Evolutionary conservation across 2,888 invertebrate genomes (phyloP).

Genomic region (Acleris holmiana): DNA sequence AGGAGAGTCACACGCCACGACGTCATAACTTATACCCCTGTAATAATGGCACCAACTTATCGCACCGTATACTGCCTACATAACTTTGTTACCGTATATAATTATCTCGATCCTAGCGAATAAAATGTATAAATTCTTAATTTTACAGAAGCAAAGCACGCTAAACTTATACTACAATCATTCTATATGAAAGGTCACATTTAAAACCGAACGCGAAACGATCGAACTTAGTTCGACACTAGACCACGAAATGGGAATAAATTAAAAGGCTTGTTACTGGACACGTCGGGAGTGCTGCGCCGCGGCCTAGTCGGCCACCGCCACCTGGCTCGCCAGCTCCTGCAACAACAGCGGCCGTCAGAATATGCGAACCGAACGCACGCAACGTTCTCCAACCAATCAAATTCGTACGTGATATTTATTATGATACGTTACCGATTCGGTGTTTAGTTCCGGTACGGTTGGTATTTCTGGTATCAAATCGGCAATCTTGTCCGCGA

Average conservation of each 20-base stretch:
- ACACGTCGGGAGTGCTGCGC: slow-evolving; percentile 49
- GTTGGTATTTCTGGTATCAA: slow-evolving; percentile 74
- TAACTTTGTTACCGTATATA: slow-evolving; percentile 81
- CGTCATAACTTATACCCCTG: slow-evolving; percentile 79
- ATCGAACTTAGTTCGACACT: slow-evolving; percentile 79
- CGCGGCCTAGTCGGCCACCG: slow-evolving; percentile 62
- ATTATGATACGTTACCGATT: slow-evolving; percentile 60
- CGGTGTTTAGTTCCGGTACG: slow-evolving; percentile 72
- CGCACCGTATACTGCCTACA: slow-evolving; percentile 84
- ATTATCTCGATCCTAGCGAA: slow-evolving; percentile 79
- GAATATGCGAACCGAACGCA: too few relatives aligned
- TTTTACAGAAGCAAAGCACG: slow-evolving; percentile 83
- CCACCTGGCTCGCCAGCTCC: slow-evolving; percentile 67
- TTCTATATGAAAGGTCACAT: slow-evolving; percentile 74
- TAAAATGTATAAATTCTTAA: slow-evolving; percentile 82
- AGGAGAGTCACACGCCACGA: slow-evolving; percentile 65
- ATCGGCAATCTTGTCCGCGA: slow-evolving; percentile 73
- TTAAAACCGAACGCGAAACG: slow-evolving; percentile 71
- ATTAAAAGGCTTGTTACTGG: slow-evolving; percentile 72
- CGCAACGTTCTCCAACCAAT: too few relatives aligned
- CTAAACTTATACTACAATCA: slow-evolving; percentile 82
- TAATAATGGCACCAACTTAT: slow-evolving; percentile 85
- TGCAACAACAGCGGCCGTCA: slow-evolving; percentile 46
- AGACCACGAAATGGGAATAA: slow-evolving; percentile 76
- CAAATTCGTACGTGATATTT: too few relatives aligned